Conservation (phyloP, 1,140 invertebrate species). For the Solen grandis region DNA sequence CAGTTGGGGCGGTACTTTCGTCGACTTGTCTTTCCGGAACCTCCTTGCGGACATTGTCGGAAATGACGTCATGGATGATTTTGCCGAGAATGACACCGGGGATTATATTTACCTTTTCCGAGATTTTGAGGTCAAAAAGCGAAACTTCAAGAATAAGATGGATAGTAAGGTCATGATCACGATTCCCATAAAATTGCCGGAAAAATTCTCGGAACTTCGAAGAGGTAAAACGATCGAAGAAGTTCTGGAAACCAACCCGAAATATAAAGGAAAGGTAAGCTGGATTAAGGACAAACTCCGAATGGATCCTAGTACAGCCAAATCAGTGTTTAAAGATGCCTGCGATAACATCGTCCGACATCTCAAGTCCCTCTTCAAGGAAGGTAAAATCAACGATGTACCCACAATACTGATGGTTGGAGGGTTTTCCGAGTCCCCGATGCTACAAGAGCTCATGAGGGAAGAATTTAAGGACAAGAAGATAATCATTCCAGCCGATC, state of each 20-base stretch:
- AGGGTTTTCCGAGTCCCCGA: constrained; percentile 51
- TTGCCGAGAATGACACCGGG: background rate
- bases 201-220: background rate
- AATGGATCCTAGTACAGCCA: background rate
- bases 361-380: background rate
- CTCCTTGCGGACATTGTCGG: constrained; percentile 36
- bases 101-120: constrained; percentile 41
- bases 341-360: background rate
- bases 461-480: background rate
- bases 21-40: constrained; percentile 44
- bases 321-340: constrained; percentile 6
- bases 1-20: constrained; percentile 30
- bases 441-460: constrained; percentile 44
- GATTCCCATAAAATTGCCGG: background rate
- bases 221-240: background rate
- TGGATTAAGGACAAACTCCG: constrained; percentile 26
- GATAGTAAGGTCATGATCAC: background rate
- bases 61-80: constrained; percentile 34
- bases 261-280: background rate
- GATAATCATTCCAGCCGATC: constrained; percentile 52
- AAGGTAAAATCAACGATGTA: constrained; percentile 14
- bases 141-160: constrained; percentile 14
- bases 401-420: constrained; percentile 52
- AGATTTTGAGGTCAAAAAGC: constrained; percentile 53
- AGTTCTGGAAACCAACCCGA: background rate